Evolutionary conservation across 2,888 invertebrate species (phyloP), one percentile per base, ranked within the genome.

Genomic region (Leptinotarsa tumamoca): DNA sequence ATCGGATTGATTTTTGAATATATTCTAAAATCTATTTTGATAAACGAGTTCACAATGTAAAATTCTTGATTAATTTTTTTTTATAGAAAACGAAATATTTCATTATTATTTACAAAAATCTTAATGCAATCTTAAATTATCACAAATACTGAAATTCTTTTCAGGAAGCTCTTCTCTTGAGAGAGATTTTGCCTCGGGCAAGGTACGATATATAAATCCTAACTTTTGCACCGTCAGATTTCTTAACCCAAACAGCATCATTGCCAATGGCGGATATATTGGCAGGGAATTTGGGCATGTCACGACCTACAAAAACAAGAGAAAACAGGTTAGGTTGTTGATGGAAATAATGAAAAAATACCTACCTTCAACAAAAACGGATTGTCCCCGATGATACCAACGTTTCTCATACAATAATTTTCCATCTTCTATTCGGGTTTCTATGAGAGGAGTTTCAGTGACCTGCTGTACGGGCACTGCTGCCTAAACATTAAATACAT

Each of bases 331-430:
- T 4, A 17, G 0, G 52, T 52, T 52, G n/a, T 52, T 52, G 4
- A n/a, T 52, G 52, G n/a, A 4, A 52, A 52, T 52, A 2, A 4
- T 17, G 4, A 15, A 7, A n/a, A 63, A 27, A 54, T 10, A 43
- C 58, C 56, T 77, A 81, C 83, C 85, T 81, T 85, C 85, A 58
- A 84, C 87, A 88, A 94, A 96, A 52, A 98, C 95, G 79, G 96
- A 94, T 89, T 98, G 98, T 0, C 98, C 98, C 78, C 98, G 92
- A 86, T 98, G 97, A 89, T 95, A 98, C 98, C 98, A 98, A 86
- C 96, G 92, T 80, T 97, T 92, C 89, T 98, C 98, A 89, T 96
- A 98, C 85, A 96, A 90, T 77, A 98, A 90, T 89, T 98, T 97
- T 71, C 98, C 98, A 89, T 98, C 98, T 89, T 98, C 98, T 81